Base-by-base conservation (phyloP, 2,113 vertebrate species). In the Dicaeum eximium region DNA sequence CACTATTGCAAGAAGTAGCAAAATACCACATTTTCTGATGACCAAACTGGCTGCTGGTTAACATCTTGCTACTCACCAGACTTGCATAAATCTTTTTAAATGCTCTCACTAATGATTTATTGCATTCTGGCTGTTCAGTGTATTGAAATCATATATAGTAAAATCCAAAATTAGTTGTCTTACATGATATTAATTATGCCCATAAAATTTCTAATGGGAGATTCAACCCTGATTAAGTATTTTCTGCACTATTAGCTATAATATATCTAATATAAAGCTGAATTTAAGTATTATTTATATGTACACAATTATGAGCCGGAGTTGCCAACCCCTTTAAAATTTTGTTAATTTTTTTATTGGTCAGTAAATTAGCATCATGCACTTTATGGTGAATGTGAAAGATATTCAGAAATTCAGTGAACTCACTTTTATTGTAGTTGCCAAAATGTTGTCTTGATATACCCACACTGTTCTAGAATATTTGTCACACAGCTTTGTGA, bases 131-230 rank as follows among this genome's bases (percentile, higher is more conserved):
- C n/a, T 89, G 64, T 93, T 93, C 92, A 95, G 57, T 90, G 78
- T 97, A 96, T 97, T 97, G 97, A 97, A 96, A 96, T 91, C 58
- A 71, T 97, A 95, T 73, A 95, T 94, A 97, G 95, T 84, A 94
- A 85, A 73, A 51, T 95, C 74, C 64, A 95, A 78, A 96, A 87
- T 9, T 44, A 89, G 81, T 95, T 56, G 54, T 95, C 87, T 93
- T 95, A 92, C 67, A 60, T 86, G 28, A 47, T 95, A 96, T 88
- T 97, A 96, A 97, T 97, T 97, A 87, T 73, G 37, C 33, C 57
- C 13, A 7, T 70, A 90, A 89, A 80, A 71, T 90, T 70, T 75
- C 79, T 96, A 70, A 95, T 81, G 92, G 75, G 58, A 86, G 14
- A 96, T 61, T 93, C 79, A 90, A 56, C 66, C 13, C 24, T 89